Conservation (phyloP, 2,888 invertebrate genomes). For the Endotricha flammealis region DNA sequence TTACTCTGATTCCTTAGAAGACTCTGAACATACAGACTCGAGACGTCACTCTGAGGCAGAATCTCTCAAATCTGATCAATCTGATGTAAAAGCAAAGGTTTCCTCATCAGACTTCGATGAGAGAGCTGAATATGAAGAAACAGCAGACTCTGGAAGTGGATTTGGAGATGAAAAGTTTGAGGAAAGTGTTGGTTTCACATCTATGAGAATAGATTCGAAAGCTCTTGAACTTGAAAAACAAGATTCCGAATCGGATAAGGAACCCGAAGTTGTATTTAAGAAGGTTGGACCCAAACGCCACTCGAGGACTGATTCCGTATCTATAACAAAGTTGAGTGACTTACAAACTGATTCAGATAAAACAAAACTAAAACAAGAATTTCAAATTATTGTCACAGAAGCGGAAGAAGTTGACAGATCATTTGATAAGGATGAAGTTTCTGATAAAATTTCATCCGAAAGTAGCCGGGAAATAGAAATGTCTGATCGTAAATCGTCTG, state of each 20-base stretch:
- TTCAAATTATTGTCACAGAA: conserved; percentile 70
- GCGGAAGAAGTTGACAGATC: conserved; percentile 67
- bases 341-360: conserved; percentile 47
- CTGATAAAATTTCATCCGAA: conserved; percentile 74
- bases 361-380: conserved; percentile 56
- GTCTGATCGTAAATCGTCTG: conserved; percentile 70
- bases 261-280: conserved; percentile 59
- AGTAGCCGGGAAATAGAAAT: conserved; percentile 72
- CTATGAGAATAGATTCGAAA: conserved; percentile 58
- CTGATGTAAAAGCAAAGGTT: conserved; percentile 66
- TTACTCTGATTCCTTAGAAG: conserved; percentile 73
- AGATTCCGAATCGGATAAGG: conserved; percentile 60
- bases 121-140: conserved; percentile 70
- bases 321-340: conserved; percentile 64
- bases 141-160: conserved; percentile 68
- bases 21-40: conserved; percentile 72
- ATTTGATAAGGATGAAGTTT: conserved; percentile 64
- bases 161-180: conserved; percentile 73
- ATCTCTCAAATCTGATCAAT: conserved; percentile 72
- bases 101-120: conserved; percentile 74
- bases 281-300: conserved; percentile 70
- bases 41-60: conserved; percentile 73
- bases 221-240: conserved; percentile 49
- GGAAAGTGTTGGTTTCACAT: conserved; percentile 65
- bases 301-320: conserved; percentile 67